A percentile compares a stretch with the other conserved stretches of the same genome.
These are phyloP conservation scores for Tupaia tana DNA, from an alignment of 2,113 vertebrate genomes.

Conservation along the genomic window DNA sequence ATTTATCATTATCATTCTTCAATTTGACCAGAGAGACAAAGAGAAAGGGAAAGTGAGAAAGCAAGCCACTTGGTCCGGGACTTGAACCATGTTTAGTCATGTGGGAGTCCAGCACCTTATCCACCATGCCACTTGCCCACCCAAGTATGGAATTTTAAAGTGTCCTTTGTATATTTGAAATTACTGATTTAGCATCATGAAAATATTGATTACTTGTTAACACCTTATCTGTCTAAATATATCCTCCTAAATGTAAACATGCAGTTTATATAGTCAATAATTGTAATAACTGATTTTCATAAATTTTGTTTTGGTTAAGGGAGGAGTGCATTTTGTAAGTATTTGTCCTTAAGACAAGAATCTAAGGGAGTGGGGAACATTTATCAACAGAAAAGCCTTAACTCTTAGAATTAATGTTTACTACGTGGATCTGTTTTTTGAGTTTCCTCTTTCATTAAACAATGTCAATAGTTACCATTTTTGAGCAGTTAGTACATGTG, in stretches of 20 bases:
- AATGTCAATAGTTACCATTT: background rate
- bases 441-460: background rate
- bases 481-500: background rate
- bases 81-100: no score
- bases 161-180: constrained; percentile 5
- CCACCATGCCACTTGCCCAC: no score
- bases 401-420: background rate
- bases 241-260: background rate
- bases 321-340: background rate
- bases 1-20: no score
- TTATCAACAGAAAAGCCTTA: background rate
- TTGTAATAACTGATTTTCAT: background rate
- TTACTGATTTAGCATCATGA: background rate
- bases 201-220: background rate
- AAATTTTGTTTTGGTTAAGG: background rate
- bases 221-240: background rate
- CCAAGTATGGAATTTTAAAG: background rate
- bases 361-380: background rate
- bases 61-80: no score
- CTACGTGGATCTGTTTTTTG: background rate
- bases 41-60: no score
- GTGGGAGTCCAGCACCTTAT: no score
- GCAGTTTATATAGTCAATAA: background rate
- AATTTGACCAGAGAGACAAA: no score
- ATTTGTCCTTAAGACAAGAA: constrained; percentile 17